These are phyloP conservation scores for Oreohelix idahoensis DNA, from an alignment of 1,140 invertebrate genomes.

Conservation along the genomic window DNA sequence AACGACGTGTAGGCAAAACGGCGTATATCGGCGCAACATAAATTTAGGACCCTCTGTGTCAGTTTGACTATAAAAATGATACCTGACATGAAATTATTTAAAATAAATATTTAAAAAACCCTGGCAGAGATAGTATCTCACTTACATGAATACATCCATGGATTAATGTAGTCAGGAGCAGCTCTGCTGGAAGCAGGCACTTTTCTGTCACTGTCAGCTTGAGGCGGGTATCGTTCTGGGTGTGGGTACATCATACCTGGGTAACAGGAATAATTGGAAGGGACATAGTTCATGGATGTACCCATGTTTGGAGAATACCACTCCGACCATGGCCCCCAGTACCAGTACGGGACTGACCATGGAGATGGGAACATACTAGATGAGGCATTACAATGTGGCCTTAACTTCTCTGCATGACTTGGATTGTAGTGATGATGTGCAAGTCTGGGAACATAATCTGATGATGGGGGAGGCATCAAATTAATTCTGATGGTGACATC, in stretches of 20 bases:
- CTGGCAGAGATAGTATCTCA: not conserved
- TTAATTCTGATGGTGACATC: not conserved
- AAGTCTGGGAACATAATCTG: not conserved
- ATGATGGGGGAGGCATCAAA: not conserved
- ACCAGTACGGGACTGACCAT: not conserved
- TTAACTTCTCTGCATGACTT: not conserved
- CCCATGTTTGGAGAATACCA: not conserved
- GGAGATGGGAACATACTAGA: not conserved
- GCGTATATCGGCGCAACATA: too few relatives aligned
- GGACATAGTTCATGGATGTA: not conserved
- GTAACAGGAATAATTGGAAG: not conserved
- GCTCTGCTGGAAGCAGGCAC: not conserved
- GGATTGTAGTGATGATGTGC: not conserved
- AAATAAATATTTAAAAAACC: too few relatives aligned
- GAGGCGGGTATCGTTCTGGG: not conserved
- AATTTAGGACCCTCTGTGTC: too few relatives aligned
- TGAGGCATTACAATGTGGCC: not conserved
- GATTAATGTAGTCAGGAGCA: not conserved
- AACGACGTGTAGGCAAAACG: too few relatives aligned
- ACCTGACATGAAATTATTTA: too few relatives aligned
- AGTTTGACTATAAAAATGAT: too few relatives aligned
- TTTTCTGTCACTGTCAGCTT: not conserved
- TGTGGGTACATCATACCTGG: not conserved
- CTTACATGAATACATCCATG: conserved; percentile 9
- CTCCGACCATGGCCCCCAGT: not conserved